Conservation (phyloP, 2,113 vertebrate species). For the Cisticola juncidis region DNA sequence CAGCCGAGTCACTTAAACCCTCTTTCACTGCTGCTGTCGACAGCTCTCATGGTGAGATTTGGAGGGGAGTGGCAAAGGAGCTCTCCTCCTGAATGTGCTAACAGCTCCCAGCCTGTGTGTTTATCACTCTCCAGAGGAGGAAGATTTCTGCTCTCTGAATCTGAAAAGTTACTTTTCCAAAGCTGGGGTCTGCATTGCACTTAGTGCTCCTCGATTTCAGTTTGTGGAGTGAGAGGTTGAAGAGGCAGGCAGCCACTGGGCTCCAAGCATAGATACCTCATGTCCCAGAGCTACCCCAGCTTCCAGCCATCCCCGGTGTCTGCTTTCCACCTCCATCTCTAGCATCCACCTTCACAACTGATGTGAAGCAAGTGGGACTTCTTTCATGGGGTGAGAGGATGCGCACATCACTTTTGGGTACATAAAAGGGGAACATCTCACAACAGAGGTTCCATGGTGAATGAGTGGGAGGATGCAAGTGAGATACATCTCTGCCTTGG, state of each 20-base stretch:
- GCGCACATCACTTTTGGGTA: not conserved
- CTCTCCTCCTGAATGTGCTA: constrained; percentile 3
- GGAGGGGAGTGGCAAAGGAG: not conserved
- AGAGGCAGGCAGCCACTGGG: not conserved
- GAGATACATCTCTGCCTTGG: not conserved
- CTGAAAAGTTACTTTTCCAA: not conserved
- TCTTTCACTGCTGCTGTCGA: not conserved
- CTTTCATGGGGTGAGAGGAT: not conserved
- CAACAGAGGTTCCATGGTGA: rapidly evolving
- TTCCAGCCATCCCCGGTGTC: not conserved
- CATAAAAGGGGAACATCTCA: not conserved
- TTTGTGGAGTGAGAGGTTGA: not conserved
- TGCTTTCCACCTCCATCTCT: not conserved
- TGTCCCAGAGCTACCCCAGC: not conserved
- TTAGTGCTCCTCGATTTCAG: not conserved
- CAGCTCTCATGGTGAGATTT: not conserved
- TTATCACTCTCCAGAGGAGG: not conserved
- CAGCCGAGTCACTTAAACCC: not conserved
- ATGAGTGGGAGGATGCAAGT: not conserved
- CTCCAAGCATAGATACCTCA: not conserved
- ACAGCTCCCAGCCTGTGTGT: constrained; percentile 12
- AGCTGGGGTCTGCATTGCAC: not conserved
- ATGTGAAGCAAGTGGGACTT: not conserved
- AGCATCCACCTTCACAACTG: not conserved
- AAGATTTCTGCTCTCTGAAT: not conserved